phyloP scores from a whole-genome alignment of 2,113 vertebrate genomes.

The Proterorhinus semilunaris region DNA sequence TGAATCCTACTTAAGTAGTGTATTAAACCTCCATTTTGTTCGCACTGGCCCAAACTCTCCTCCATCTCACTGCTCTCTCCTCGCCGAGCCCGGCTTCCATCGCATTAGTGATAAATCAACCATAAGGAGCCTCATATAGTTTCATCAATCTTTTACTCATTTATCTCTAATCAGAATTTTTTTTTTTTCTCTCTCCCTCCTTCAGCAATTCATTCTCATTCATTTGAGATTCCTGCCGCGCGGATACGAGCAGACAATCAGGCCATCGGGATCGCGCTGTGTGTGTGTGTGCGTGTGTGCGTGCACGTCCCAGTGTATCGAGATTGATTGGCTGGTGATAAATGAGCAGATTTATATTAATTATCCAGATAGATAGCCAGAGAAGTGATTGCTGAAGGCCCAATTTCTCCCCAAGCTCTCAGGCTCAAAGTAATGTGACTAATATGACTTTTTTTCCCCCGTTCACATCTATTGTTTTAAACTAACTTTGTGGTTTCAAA shows the following conservation, averaged over 20 bases:
- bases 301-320: constrained; percentile 23
- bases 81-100: constrained; percentile 5
- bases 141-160: constrained; percentile 63
- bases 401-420: constrained; percentile 40
- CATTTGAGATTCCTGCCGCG: constrained; percentile 60
- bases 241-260: constrained; percentile 55
- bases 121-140: constrained; percentile 29
- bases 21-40: constrained; percentile 1
- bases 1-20: not conserved
- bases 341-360: constrained; percentile 72
- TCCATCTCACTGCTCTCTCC: constrained; percentile 12
- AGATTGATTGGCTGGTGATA: constrained; percentile 64
- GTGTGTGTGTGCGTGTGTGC: constrained; percentile 14
- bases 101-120: constrained; percentile 48
- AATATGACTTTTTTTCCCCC: not conserved
- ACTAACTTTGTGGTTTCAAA: not conserved
- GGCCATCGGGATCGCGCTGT: constrained; percentile 44
- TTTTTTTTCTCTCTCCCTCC: constrained; percentile 46
- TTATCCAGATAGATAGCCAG: constrained; percentile 62
- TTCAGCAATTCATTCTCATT: constrained; percentile 53
- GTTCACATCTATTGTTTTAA: not conserved
- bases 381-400: constrained; percentile 56
- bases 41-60: not conserved
- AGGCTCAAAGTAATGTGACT: not conserved
- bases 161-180: constrained; percentile 64